Base-by-base conservation (phyloP, 2,888 invertebrate genomes). In the Thysanoteuthis rhombus region DNA sequence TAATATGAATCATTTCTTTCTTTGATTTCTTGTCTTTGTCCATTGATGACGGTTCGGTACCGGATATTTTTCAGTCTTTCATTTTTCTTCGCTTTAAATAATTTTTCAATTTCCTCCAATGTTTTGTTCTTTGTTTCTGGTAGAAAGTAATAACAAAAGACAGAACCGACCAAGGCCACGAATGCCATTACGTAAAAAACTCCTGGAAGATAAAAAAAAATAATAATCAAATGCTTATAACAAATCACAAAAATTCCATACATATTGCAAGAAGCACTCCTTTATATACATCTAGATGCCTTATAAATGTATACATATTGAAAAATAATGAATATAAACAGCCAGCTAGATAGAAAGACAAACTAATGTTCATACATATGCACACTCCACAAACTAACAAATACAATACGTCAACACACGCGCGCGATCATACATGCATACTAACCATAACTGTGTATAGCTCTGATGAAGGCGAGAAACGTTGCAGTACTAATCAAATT, bases 401-500 rank as follows among this genome's bases (percentile, higher is more conserved):
- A 47, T 1, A 52, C 52, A 52, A 25, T 22, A 52, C 52, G 25
- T 22, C 22, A 12, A n/a, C 16, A n/a, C 75, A n/a, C n/a, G 16
- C n/a, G 2, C 1, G 36, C 12, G 19, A 12, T 8, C 12, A 75
- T 75, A 12, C n/a, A 75, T 75, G n/a, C 97, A 97, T 97, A 39
- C 96, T 95, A 95, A 97, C 97, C 97, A 94, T 97, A 96, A 95
- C 96, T 97, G 8, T 97, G 97, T 36, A 97, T 95, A 6, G 96
- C 94, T 94, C 97, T 96, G 8, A 97, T 97, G 36, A 97, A 95
- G 4, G 97, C 96, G 16, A 98, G 96, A 95, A 98, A 98, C 2
- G 97, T 97, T 95, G 97, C 96, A 0, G 97, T 97, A 45, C 98
- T 97, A 89, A 97, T 92, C 92, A 98, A 96, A 95, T 98, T 98